Percentiles rank a stretch among this genome's conserved stretches.
phyloP scores from a whole-genome alignment of 2,888 invertebrate species.

The Lepetodrilus schrolli region DNA sequence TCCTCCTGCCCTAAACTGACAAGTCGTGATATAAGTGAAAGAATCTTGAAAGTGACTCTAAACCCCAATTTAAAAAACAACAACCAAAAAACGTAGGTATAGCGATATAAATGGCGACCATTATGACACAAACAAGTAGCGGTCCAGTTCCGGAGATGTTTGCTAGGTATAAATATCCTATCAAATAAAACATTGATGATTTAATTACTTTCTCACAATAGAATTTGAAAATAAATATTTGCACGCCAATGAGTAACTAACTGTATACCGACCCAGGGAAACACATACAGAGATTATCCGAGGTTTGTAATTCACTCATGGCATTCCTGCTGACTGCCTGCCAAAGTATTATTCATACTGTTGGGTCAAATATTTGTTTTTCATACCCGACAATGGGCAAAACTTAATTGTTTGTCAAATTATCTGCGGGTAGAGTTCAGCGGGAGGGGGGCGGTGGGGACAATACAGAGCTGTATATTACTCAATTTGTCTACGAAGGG shows the following conservation, averaged over 20 bases:
- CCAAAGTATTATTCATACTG: background rate
- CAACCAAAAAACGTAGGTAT: no score
- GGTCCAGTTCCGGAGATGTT: no score
- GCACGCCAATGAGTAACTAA: background rate
- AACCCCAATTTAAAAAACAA: no score
- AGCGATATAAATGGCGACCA: no score
- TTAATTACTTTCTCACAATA: background rate
- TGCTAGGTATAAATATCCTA: no score
- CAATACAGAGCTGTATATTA: conserved; percentile 12
- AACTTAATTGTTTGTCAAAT: conserved; percentile 18
- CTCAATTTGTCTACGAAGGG: conserved; percentile 4
- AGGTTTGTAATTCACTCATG: background rate
- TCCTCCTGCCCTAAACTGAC: no score
- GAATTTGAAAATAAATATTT: conserved; percentile 18
- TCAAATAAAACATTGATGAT: background rate
- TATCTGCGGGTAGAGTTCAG: no score
- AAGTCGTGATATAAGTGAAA: no score
- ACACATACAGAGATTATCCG: background rate
- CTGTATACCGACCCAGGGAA: background rate
- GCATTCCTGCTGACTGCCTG: background rate
- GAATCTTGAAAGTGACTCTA: no score
- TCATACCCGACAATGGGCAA: conserved; percentile 1
- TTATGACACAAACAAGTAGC: no score
- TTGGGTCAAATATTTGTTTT: conserved; percentile 8
- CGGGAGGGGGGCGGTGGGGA: no score